Conservation (phyloP, 2,888 invertebrate species). For the Brenthis daphne region DNA sequence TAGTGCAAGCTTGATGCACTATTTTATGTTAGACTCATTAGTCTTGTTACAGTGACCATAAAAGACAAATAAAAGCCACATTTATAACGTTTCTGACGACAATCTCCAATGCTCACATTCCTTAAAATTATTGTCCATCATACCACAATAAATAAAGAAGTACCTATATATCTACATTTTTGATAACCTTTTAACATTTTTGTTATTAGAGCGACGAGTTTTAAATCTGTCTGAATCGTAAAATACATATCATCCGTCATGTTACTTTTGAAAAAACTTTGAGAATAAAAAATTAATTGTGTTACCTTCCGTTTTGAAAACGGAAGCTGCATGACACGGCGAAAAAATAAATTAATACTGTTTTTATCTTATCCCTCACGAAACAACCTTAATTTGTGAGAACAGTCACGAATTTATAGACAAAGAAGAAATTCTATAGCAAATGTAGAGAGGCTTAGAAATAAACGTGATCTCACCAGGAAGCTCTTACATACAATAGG, state of each 20-base stretch:
- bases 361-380: constrained; percentile 55
- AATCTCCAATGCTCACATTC: too few relatives aligned
- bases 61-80: not conserved
- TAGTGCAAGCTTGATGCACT: not conserved
- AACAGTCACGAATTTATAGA: constrained; percentile 54
- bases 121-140: too few relatives aligned
- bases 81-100: too few relatives aligned
- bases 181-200: not conserved
- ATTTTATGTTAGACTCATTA: not conserved
- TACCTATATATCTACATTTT: not conserved
- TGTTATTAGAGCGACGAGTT: not conserved
- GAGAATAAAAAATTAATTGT: constrained; percentile 27
- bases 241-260: constrained; percentile 15
- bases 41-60: not conserved
- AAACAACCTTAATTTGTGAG: constrained; percentile 60
- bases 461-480: constrained; percentile 72
- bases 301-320: constrained; percentile 62
- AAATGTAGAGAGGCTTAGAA: constrained; percentile 52
- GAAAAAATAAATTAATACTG: constrained; percentile 66
- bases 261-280: not conserved
- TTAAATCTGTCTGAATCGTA: constrained; percentile 1
- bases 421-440: constrained; percentile 54
- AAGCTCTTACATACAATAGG: constrained; percentile 59
- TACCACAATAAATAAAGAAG: not conserved
- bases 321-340: constrained; percentile 77